phyloP scores from a whole-genome alignment of 1,140 invertebrate genomes.

The Cotesia vestalis region DNA sequence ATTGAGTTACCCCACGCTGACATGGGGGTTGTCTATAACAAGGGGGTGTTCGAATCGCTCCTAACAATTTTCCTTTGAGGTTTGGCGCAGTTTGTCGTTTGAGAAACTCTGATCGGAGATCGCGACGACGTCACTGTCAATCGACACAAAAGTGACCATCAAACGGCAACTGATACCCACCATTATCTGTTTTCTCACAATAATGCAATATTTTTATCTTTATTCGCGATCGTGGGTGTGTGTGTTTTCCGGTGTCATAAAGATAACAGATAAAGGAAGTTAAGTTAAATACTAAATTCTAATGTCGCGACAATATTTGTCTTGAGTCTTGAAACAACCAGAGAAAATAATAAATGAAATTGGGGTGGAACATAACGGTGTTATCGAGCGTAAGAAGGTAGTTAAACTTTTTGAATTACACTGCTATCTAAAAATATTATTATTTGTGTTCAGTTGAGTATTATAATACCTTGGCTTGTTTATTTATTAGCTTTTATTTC shows the following conservation, averaged over 20 bases:
- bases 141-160: conserved; percentile 58
- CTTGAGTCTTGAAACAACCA: conserved; percentile 49
- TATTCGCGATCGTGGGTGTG: too few species aligned
- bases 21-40: conserved; percentile 44
- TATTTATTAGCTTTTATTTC: conserved; percentile 53
- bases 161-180: conserved; percentile 47
- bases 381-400: conserved; percentile 58
- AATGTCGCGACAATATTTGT: conserved; percentile 57
- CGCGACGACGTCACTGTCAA: conserved; percentile 41
- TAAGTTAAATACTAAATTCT: conserved; percentile 8
- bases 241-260: background rate
- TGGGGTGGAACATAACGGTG: conserved; percentile 54
- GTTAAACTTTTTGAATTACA: conserved; percentile 57
- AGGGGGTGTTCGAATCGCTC: conserved; percentile 31
- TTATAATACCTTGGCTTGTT: conserved; percentile 39
- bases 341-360: conserved; percentile 56
- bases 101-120: conserved; percentile 30
- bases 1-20: conserved; percentile 46
- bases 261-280: conserved; percentile 22
- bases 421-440: conserved; percentile 10
- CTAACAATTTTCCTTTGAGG: conserved; percentile 46
- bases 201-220: too few species aligned
- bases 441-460: background rate
- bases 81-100: conserved; percentile 14
- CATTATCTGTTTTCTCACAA: background rate